Conservation (phyloP, 23 tunicate species). For the Botrylloides violaceus region DNA sequence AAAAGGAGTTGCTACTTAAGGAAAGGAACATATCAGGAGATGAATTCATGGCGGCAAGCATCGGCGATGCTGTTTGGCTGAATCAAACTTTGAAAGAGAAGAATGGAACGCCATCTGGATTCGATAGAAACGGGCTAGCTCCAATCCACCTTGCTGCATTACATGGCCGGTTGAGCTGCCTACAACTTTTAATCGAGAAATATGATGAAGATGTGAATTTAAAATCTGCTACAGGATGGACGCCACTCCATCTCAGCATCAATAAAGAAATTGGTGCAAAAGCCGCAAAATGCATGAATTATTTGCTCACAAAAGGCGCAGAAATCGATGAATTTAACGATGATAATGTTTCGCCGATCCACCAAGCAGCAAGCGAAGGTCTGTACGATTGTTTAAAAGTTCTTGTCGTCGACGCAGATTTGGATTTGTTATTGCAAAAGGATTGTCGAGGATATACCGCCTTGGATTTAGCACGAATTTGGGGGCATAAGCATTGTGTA, state of each 20-base stretch:
- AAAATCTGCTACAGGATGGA: slow-evolving; percentile 43
- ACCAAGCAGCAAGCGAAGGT: slow-evolving; percentile 80
- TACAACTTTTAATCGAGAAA: slow-evolving; percentile 54
- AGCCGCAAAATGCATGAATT: slow-evolving; percentile 51
- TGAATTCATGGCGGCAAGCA: slow-evolving; percentile 66
- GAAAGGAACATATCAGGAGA: slow-evolving; percentile 42
- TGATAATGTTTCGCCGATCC: slow-evolving; percentile 32
- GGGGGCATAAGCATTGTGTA: slow-evolving; percentile 73
- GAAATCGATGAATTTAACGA: slow-evolving; percentile 42
- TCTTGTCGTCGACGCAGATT: slow-evolving; percentile 33
- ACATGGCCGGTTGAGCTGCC: slow-evolving; percentile 63
- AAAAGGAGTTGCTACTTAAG: slow-evolving; percentile 1
- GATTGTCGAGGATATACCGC: slow-evolving; percentile 45
- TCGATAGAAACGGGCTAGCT: slow-evolving; percentile 56
- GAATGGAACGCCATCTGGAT: slow-evolving; percentile 17
- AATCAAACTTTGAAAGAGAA: slow-evolving; percentile 50
- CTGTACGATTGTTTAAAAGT: slow-evolving; percentile 30
- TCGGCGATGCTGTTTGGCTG: slow-evolving; percentile 63
- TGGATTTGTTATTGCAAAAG: not conserved
- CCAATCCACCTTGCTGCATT: slow-evolving; percentile 79
- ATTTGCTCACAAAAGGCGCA: slow-evolving; percentile 46
- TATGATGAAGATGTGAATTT: slow-evolving; percentile 60
- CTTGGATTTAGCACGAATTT: slow-evolving; percentile 46
- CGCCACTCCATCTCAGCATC: slow-evolving; percentile 45
- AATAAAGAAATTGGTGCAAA: slow-evolving; percentile 38